Conservation (phyloP, 2,113 vertebrate genomes). For the Corythornis cristatus region DNA sequence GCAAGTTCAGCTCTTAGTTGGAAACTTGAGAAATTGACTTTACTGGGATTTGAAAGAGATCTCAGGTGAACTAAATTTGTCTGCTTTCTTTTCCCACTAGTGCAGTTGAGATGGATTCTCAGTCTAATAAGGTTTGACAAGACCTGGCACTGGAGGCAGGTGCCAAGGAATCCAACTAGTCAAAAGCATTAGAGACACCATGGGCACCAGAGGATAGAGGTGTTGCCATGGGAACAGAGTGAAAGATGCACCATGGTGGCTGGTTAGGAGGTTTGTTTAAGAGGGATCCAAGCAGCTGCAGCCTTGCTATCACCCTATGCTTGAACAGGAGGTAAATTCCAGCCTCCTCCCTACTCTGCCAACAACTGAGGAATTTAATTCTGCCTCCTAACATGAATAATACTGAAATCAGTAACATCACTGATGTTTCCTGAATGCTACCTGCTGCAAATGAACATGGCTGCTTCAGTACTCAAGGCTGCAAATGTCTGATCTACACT, state of each 20-base stretch:
- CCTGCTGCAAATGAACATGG: slow-evolving; percentile 19
- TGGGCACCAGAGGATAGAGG: slow-evolving; percentile 72
- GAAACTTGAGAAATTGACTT: slow-evolving; percentile 38
- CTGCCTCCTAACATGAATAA: not conserved
- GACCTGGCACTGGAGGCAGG: slow-evolving; percentile 66
- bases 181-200: slow-evolving; percentile 65
- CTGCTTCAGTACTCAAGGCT: not conserved
- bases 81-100: slow-evolving; percentile 67
- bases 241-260: slow-evolving; percentile 70
- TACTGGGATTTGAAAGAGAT: slow-evolving; percentile 66
- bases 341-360: not conserved
- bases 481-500: not conserved
- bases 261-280: slow-evolving; percentile 76
- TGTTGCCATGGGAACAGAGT: slow-evolving; percentile 79
- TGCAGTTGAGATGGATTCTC: slow-evolving; percentile 66
- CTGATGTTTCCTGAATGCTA: not conserved
- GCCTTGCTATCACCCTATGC: slow-evolving; percentile 52
- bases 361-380: slow-evolving; percentile 65
- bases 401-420: not conserved
- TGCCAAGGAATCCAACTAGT: slow-evolving; percentile 77
- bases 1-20: not conserved
- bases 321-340: slow-evolving; percentile 55
- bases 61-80: slow-evolving; percentile 63
- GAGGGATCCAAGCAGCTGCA: slow-evolving; percentile 62
- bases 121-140: slow-evolving; percentile 78